phyloP scores from a whole-genome alignment of 2,888 invertebrate species.

The Chironomus tentans region DNA sequence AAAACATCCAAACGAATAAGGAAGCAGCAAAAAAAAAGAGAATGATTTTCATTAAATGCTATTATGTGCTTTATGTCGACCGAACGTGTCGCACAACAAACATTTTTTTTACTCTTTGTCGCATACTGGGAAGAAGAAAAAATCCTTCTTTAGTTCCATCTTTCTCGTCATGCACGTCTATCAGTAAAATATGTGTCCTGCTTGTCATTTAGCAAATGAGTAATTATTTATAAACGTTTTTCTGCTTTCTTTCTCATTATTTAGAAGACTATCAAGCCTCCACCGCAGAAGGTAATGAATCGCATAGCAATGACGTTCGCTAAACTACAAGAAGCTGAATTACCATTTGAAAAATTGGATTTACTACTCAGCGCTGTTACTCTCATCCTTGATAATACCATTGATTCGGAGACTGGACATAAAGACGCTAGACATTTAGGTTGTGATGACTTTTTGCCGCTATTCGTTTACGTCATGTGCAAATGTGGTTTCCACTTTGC shows the following conservation, averaged over 20 bases:
- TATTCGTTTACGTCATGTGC: slow-evolving; percentile 85
- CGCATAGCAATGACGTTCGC: slow-evolving; percentile 69
- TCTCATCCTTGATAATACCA: slow-evolving; percentile 64
- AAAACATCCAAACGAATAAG: background rate
- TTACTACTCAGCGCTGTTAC: slow-evolving; percentile 82
- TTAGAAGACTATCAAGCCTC: slow-evolving; percentile 64
- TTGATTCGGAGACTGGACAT: background rate
- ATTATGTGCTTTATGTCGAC: background rate
- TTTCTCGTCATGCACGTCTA: background rate
- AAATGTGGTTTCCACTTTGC: slow-evolving; percentile 83
- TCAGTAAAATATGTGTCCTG: slow-evolving; percentile 3
- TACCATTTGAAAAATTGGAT: slow-evolving; percentile 88
- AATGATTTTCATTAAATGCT: slow-evolving; percentile 20
- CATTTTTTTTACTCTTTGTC: background rate
- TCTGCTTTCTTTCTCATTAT: slow-evolving; percentile 29
- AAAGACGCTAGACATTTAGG: slow-evolving; percentile 46
- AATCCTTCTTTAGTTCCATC: background rate
- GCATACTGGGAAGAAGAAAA: too few relatives aligned
- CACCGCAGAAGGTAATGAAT: slow-evolving; percentile 63
- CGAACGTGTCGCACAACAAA: slow-evolving; percentile 19
- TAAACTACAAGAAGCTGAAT: slow-evolving; percentile 81
- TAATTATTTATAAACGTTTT: slow-evolving; percentile 25
- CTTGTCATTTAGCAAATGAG: slow-evolving; percentile 18
- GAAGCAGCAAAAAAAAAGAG: background rate
- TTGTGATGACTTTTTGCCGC: slow-evolving; percentile 83